These are phyloP conservation scores for Petrophora chlorosata DNA, from an alignment of 2,888 invertebrate genomes.

Conservation along the genomic window DNA sequence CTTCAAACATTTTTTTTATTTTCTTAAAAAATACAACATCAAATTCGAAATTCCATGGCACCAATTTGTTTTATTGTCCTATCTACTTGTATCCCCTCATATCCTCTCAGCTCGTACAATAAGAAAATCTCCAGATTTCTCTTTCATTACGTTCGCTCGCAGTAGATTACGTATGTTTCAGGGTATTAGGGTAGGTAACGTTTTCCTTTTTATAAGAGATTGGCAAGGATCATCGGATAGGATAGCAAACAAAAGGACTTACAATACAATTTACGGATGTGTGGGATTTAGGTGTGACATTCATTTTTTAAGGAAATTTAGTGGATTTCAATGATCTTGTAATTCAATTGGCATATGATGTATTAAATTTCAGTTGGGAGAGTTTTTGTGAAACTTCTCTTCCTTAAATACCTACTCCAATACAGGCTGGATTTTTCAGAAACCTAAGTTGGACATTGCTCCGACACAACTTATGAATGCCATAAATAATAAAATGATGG, in stretches of 20 bases:
- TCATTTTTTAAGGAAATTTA: no score
- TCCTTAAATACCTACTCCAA: no score
- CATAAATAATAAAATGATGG: no score
- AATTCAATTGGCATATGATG: slow-evolving; percentile 24
- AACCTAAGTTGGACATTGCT: no score
- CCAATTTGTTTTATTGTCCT: slow-evolving; percentile 7
- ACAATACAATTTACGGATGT: slow-evolving; percentile 32
- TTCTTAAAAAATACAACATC: no score
- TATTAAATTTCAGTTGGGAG: no score
- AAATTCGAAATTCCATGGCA: no score
- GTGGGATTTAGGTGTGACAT: slow-evolving; percentile 18
- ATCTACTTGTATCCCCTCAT: slow-evolving; percentile 7
- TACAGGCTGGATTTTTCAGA: no score
- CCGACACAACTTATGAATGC: no score
- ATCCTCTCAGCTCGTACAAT: slow-evolving; percentile 8
- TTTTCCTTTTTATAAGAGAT: slow-evolving; percentile 62
- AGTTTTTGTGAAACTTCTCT: no score
- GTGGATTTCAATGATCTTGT: no score
- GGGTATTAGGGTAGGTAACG: slow-evolving; percentile 47
- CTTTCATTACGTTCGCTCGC: slow-evolving; percentile 23
- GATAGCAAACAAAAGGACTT: slow-evolving; percentile 52
- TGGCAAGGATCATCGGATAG: slow-evolving; percentile 55
- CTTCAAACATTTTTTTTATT: no score
- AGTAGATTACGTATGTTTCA: slow-evolving; percentile 56
- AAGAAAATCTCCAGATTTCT: slow-evolving; percentile 24